Percentiles rank a stretch among this genome's conserved stretches.
phyloP scores from a whole-genome alignment of 2,113 vertebrate species.

The Leptodactylus fuscus region DNA sequence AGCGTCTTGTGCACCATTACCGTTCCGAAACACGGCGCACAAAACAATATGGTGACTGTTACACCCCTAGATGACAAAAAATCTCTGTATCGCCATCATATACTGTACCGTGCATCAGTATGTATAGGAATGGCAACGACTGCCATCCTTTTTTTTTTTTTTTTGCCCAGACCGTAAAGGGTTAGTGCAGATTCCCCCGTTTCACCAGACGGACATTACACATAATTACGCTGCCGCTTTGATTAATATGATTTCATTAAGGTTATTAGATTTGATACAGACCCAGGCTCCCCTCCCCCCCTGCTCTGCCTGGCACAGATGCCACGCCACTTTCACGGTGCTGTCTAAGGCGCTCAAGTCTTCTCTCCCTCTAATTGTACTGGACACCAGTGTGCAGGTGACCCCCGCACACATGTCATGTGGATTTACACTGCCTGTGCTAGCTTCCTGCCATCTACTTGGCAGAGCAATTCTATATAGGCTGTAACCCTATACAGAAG shows the following conservation, averaged over 20 bases:
- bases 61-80: too few species aligned
- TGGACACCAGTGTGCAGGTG: slow-evolving; percentile 32
- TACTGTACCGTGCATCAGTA: too few species aligned
- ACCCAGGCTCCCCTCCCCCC: not conserved
- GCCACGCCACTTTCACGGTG: slow-evolving; percentile 38
- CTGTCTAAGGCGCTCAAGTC: slow-evolving; percentile 46
- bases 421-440: slow-evolving; percentile 3
- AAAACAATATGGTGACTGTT: too few species aligned
- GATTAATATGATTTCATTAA: slow-evolving; percentile 43
- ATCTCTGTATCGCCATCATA: too few species aligned
- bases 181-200: not conserved
- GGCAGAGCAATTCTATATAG: too few species aligned
- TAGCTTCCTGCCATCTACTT: too few species aligned
- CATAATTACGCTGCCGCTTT: not conserved
- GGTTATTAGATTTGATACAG: slow-evolving; percentile 17
- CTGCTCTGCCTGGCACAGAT: not conserved
- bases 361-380: slow-evolving; percentile 35
- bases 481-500: too few species aligned
- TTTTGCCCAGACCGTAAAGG: not conserved
- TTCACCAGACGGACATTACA: not conserved
- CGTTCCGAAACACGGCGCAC: too few species aligned
- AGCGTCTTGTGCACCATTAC: too few species aligned
- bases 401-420: slow-evolving; percentile 10
- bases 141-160: too few species aligned
- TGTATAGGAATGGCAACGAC: too few species aligned